Percentiles rank a stretch among this genome's conserved stretches.
Evolutionary conservation across 92 coral and sea anemone species (phyloP).

Genomic region (Epizoanthus fatuus): DNA sequence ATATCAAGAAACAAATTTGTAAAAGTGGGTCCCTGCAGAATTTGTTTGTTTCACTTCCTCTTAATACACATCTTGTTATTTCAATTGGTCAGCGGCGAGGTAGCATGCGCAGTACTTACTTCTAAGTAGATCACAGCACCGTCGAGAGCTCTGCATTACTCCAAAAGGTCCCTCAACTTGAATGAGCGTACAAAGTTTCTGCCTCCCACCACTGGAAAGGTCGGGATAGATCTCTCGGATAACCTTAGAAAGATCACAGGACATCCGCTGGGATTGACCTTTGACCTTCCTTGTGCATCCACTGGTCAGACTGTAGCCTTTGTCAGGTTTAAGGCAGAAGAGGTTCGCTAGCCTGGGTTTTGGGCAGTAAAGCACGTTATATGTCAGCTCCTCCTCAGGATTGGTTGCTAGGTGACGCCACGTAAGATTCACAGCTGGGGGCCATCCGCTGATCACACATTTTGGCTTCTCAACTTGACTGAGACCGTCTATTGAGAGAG

Average conservation of each 20-base stretch:
- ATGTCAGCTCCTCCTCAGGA: constrained; percentile 10
- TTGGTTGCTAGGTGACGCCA: constrained; percentile 17
- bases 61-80: too few relatives aligned
- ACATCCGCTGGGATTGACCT: not conserved
- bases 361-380: constrained; percentile 34
- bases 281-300: constrained; percentile 27
- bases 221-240: constrained; percentile 13
- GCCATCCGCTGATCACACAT: constrained; percentile 46
- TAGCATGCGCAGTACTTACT: constrained; percentile 7
- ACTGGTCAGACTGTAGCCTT: constrained; percentile 24
- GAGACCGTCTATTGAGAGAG: not conserved
- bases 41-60: too few relatives aligned
- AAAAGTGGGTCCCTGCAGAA: too few relatives aligned
- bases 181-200: constrained; percentile 13
- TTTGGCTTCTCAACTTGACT: constrained; percentile 8
- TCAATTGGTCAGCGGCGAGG: too few relatives aligned
- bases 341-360: constrained; percentile 27
- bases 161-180: constrained; percentile 16
- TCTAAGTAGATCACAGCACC: constrained; percentile 29
- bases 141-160: not conserved
- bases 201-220: constrained; percentile 14
- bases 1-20: too few relatives aligned
- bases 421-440: constrained; percentile 2
- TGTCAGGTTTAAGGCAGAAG: constrained; percentile 4
- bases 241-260: constrained; percentile 25